These are phyloP conservation scores for Paguma larvata DNA, from an alignment of 2,797 vertebrate genomes.

Conservation along the genomic window DNA sequence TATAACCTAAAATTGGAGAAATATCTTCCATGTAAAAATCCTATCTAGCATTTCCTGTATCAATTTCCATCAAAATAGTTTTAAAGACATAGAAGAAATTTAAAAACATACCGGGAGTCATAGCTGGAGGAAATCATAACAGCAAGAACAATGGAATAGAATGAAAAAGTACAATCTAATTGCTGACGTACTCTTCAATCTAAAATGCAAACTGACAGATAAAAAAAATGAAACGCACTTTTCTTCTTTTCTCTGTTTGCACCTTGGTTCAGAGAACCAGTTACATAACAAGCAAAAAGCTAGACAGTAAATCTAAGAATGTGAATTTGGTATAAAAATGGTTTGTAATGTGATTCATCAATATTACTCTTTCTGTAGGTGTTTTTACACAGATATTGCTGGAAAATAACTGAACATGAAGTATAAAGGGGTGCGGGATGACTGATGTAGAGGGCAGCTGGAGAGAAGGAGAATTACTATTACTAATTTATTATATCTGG, in stretches of 20 bases:
- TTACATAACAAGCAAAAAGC: background rate
- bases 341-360: background rate
- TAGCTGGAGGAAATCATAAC: background rate
- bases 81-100: background rate
- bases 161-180: background rate
- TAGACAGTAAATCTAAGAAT: background rate
- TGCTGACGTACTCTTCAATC: background rate
- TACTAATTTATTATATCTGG: background rate
- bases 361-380: background rate
- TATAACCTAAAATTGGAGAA: background rate
- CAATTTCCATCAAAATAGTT: background rate
- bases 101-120: background rate
- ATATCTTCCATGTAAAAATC: constrained; percentile 11
- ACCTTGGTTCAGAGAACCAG: background rate
- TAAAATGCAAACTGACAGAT: background rate
- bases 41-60: background rate
- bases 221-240: background rate
- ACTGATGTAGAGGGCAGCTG: background rate
- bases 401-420: background rate
- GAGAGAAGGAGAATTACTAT: background rate
- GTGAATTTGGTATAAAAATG: background rate
- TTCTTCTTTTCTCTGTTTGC: background rate
- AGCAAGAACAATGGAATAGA: background rate
- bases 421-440: rapidly evolving
- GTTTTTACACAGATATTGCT: background rate